Percentiles rank a stretch among this genome's conserved stretches.
Conservation (phyloP, 2,797 vertebrate species). For the Brotula barbata region DNA sequence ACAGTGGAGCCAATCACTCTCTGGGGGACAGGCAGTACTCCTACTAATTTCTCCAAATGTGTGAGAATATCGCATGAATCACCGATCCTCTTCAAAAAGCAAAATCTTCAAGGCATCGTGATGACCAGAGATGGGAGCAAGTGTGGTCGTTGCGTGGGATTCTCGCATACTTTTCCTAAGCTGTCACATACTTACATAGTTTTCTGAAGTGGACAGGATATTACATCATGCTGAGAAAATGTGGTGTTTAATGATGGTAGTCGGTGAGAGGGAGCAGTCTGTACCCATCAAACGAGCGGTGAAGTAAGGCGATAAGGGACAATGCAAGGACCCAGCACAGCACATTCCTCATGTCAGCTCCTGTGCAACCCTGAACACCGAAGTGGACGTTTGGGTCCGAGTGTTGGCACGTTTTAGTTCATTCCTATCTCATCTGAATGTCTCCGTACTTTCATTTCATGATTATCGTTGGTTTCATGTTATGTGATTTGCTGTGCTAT, state of each 20-base stretch:
- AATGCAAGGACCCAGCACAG: slow-evolving; percentile 33
- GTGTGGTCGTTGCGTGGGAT: background rate
- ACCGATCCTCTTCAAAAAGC: slow-evolving; percentile 16
- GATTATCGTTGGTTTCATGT: too few relatives aligned
- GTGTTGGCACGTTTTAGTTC: too few relatives aligned
- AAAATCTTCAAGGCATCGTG: background rate
- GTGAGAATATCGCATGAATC: slow-evolving; percentile 23
- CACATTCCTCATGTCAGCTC: slow-evolving; percentile 39
- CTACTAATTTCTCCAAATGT: slow-evolving; percentile 20
- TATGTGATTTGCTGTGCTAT: slow-evolving; percentile 33
- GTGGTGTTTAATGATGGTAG: slow-evolving; percentile 47
- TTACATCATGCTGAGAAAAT: slow-evolving; percentile 54
- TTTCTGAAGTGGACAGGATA: slow-evolving; percentile 55
- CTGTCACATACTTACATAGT: slow-evolving; percentile 8
- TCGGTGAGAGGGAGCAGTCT: slow-evolving; percentile 29
- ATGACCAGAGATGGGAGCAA: slow-evolving; percentile 4
- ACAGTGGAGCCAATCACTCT: slow-evolving; percentile 14
- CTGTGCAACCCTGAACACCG: background rate
- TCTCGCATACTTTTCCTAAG: slow-evolving; percentile 12
- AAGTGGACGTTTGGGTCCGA: too few relatives aligned
- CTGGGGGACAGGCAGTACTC: slow-evolving; percentile 12
- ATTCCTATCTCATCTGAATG: too few relatives aligned
- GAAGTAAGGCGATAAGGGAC: slow-evolving; percentile 20
- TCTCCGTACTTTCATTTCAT: too few relatives aligned
- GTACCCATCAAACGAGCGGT: slow-evolving; percentile 5